Evolutionary conservation across 2,797 vertebrate species (phyloP), one percentile per base, ranked within the genome.

Genomic region (Lacerta agilis): DNA sequence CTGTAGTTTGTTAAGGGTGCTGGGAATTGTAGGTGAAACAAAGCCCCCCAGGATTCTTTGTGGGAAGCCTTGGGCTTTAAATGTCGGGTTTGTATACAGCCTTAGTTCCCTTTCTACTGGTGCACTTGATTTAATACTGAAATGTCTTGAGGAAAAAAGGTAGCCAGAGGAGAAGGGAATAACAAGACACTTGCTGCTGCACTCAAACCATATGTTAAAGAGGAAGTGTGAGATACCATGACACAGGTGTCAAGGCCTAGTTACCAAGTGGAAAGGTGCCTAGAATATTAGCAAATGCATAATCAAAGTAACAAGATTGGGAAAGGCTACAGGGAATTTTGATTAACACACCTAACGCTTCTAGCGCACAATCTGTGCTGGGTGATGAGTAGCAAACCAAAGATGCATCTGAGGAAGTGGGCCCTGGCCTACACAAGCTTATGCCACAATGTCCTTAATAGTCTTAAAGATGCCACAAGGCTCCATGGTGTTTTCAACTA

Each of bases 61-160:
- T 11, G 49, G 49, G 49, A 13, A 49, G 49, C 11, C 49, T 49
- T 49, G 49, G 3, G 11, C 49, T 49, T 49, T 49, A 49, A 13
- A 49, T 49, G 49, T 49, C 49, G 1, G 49, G 49, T 49, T 49
- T 49, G 49, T 49, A 49, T 49, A 49, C 49, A 49, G 49, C 13
- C 23, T 86, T 11, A 4, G n/a, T 78, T 55, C 27, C 36, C 38
- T 73, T 72, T 72, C 33, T 69, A 55, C 83, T 45, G 18, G 2
- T 23, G 6, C n/a, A n/a, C 66, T 58, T 0, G 77, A 79, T 75
- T 84, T 76, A 72, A 23, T 82, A 8, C 4, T 79, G 76, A 89
- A 92, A 88, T 0, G 82, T 11, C 6, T 86, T 88, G n/a, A 77
- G 45, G 7, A 61, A 83, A 15, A 79, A 91, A 83, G n/a, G 67